Evolutionary conservation across 2,797 vertebrate genomes (phyloP).

Genomic region (Peromyscus eremicus): DNA sequence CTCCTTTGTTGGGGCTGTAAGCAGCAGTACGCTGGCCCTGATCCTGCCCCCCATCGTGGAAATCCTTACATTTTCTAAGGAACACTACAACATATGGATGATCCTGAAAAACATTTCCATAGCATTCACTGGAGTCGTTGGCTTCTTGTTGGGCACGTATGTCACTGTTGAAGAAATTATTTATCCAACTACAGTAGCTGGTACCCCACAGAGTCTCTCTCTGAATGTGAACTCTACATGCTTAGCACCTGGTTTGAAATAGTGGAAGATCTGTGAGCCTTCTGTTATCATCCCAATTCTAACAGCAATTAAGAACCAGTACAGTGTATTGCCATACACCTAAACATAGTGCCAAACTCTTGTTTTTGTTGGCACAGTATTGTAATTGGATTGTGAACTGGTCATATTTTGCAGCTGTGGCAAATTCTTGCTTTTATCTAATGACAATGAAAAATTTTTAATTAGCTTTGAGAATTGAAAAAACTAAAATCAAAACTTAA

Average conservation of each 20-base stretch:
- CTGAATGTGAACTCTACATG: conserved; percentile 81
- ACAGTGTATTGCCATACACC: not conserved
- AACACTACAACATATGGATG: conserved; percentile 86
- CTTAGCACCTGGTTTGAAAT: conserved; percentile 77
- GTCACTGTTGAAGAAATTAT: conserved; percentile 92
- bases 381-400: conserved; percentile 10
- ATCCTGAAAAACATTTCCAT: conserved; percentile 92
- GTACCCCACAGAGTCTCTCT: conserved; percentile 65
- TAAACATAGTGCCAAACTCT: not conserved
- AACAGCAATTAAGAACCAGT: conserved; percentile 40
- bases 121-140: conserved; percentile 90
- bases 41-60: conserved; percentile 93
- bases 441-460: conserved; percentile 26
- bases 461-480: conserved; percentile 45
- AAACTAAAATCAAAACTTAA: conserved; percentile 45
- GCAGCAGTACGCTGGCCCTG: conserved; percentile 93
- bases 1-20: conserved; percentile 92
- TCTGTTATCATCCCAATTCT: conserved; percentile 3
- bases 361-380: not conserved
- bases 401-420: conserved; percentile 25
- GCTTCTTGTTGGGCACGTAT: conserved; percentile 93
- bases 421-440: conserved; percentile 22
- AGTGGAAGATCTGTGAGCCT: conserved; percentile 54
- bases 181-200: conserved; percentile 84
- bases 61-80: conserved; percentile 91